Conservation (phyloP, 1,140 invertebrate species). For the silkworm (Bombyx mori) region ASM3026992v2 NC_085118.1:16493501-16494000, state of each 20-base stretch:
- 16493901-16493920: conserved; percentile 28
- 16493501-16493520: not conserved
- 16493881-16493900: conserved; percentile 28
- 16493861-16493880: conserved; percentile 21
- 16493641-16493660: too few relatives aligned
- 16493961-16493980: conserved; percentile 45
- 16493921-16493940: conserved; percentile 49
- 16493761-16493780: too few relatives aligned
- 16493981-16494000: not conserved
- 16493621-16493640: too few relatives aligned
- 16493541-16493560: conserved; percentile 2
- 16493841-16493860: conserved; percentile 27
- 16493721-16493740: too few relatives aligned
- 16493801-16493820: too few relatives aligned
- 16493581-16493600: too few relatives aligned
- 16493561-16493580: too few relatives aligned
- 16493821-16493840: not conserved
- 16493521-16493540: not conserved
- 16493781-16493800: too few relatives aligned
- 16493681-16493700: too few relatives aligned
- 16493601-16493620: too few relatives aligned
- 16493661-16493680: too few relatives aligned
- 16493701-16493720: too few relatives aligned
- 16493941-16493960: conserved; percentile 51
- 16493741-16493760: not conserved